Percentiles rank a stretch among this genome's conserved stretches.
These are phyloP conservation scores for Benitochromis conjunctus DNA, from an alignment of 2,113 vertebrate species.

Conservation along the genomic window DNA sequence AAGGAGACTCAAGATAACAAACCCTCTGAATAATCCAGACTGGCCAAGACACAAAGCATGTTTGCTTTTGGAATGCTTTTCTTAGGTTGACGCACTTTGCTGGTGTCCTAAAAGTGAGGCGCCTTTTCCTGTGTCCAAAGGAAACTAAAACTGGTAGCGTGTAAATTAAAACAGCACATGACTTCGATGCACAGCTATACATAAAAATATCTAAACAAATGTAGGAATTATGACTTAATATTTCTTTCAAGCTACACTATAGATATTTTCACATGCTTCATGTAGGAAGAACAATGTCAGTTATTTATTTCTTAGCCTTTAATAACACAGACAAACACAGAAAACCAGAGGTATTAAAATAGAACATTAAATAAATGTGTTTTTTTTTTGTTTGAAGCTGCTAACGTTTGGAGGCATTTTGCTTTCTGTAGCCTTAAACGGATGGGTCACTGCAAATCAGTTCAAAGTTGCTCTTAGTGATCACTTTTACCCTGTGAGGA, in stretches of 20 bases:
- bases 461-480: neutral
- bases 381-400: neutral
- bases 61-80: constrained; percentile 52
- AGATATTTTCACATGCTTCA: neutral
- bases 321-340: neutral
- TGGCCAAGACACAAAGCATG: constrained; percentile 48
- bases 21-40: constrained; percentile 53
- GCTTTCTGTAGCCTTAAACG: neutral
- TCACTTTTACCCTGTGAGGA: neutral
- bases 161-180: constrained; percentile 19
- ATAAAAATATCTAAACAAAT: neutral
- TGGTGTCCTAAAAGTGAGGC: neutral
- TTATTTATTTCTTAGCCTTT: neutral
- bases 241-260: neutral
- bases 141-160: constrained; percentile 1
- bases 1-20: neutral
- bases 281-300: neutral
- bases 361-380: neutral
- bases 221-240: neutral
- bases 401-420: neutral
- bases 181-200: neutral
- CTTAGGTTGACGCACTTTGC: constrained; percentile 27
- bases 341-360: neutral
- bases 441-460: neutral
- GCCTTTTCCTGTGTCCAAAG: constrained; percentile 17